A percentile compares a stretch with the other conserved stretches of the same genome.
These are phyloP conservation scores for Antedon mediterranea DNA, from an alignment of 53 echinoderm and acorn worm species.

Conservation along the genomic window DNA sequence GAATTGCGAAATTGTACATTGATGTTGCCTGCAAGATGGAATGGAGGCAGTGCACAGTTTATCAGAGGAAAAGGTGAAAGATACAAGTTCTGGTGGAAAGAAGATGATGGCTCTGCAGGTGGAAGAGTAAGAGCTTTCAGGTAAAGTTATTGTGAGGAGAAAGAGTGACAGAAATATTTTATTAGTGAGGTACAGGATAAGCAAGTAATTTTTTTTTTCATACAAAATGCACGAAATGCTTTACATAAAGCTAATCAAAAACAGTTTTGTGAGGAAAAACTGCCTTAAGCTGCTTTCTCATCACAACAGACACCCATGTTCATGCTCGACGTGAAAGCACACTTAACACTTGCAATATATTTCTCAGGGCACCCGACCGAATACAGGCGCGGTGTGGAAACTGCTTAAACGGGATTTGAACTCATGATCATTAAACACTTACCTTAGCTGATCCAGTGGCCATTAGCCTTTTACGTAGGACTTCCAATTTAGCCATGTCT, in stretches of 20 bases:
- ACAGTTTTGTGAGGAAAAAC: no score
- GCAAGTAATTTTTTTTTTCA: background rate
- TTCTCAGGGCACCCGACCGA: no score
- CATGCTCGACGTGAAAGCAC: no score
- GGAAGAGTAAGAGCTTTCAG: no score
- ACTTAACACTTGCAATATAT: no score
- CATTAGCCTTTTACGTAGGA: constrained; percentile 47
- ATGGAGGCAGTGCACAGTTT: background rate
- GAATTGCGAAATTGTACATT: background rate
- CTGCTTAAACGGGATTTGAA: background rate
- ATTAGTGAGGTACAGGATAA: background rate
- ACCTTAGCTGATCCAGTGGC: constrained; percentile 78
- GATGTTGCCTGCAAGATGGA: background rate
- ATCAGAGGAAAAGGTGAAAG: background rate
- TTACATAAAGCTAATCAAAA: background rate
- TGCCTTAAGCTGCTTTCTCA: no score
- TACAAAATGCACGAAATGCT: background rate
- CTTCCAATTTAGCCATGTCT: constrained; percentile 49
- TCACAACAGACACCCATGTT: no score
- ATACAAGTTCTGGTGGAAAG: background rate
- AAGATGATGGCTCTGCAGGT: background rate
- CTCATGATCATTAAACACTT: background rate
- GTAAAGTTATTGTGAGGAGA: background rate
- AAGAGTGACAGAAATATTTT: background rate
- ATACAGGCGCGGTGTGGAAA: no score